Evolutionary conservation across 2,888 invertebrate genomes (phyloP).

Genomic region (Drosophila tripunctata): DNA sequence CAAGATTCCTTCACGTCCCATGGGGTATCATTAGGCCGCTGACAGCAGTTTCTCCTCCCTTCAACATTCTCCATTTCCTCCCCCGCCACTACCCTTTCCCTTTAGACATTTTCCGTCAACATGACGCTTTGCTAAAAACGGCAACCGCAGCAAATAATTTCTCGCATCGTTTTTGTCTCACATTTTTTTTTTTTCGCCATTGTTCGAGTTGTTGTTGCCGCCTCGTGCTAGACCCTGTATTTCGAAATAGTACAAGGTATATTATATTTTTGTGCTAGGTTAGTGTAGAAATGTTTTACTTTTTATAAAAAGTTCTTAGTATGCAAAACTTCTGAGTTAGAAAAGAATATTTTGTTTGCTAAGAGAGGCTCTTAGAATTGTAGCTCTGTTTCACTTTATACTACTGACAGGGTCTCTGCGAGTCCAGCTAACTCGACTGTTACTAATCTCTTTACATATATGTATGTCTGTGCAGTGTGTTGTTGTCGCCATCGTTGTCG

Average conservation of each 20-base stretch:
- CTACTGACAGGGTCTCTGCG: background rate
- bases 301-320: too few relatives aligned
- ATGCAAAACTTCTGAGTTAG: too few relatives aligned
- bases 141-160: constrained; percentile 67
- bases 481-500: constrained; percentile 24
- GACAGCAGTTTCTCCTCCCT: constrained; percentile 39
- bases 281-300: too few relatives aligned
- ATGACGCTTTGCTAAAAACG: constrained; percentile 56
- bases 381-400: too few relatives aligned
- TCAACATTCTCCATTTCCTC: constrained; percentile 9
- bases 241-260: background rate
- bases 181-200: constrained; percentile 26
- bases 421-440: background rate
- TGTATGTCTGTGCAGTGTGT: constrained; percentile 34
- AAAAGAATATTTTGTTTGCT: too few relatives aligned
- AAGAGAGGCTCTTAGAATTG: too few relatives aligned
- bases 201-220: constrained; percentile 48
- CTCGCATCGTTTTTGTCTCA: constrained; percentile 52
- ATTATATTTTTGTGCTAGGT: too few relatives aligned
- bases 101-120: constrained; percentile 30
- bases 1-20: constrained; percentile 58
- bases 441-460: background rate
- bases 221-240: constrained; percentile 2
- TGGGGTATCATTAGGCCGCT: constrained; percentile 66
- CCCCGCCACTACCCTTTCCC: background rate